Conservation (phyloP, 2,888 invertebrate genomes). For the Busseola fusca region DNA sequence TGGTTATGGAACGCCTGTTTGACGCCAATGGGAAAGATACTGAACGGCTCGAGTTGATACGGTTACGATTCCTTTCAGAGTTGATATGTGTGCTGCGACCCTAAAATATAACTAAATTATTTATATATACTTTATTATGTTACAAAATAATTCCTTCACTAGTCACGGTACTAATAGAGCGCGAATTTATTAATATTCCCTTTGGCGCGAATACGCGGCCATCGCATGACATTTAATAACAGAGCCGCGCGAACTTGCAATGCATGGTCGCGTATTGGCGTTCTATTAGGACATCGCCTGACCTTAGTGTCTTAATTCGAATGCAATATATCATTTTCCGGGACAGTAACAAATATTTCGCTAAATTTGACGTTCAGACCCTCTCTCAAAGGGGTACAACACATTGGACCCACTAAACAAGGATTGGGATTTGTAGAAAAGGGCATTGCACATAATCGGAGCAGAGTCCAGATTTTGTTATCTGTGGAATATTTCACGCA, state of each 20-base stretch:
- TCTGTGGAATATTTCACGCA: constrained; percentile 81
- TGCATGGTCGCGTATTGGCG: not conserved
- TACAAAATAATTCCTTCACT: not conserved
- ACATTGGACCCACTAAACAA: constrained; percentile 76
- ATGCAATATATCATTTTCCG: constrained; percentile 77
- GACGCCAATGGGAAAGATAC: no score
- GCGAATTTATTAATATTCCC: no score
- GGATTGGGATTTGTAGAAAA: constrained; percentile 56
- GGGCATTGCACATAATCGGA: constrained; percentile 75
- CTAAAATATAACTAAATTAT: not conserved
- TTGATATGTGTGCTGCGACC: no score
- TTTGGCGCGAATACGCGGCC: not conserved
- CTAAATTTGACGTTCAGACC: constrained; percentile 75
- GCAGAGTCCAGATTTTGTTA: constrained; percentile 71
- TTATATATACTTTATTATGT: not conserved
- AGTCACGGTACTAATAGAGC: not conserved
- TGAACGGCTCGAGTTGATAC: no score
- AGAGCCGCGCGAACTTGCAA: not conserved
- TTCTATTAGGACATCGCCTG: not conserved
- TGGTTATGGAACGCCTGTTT: no score
- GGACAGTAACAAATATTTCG: constrained; percentile 67
- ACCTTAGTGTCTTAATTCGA: constrained; percentile 65
- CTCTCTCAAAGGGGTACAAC: constrained; percentile 76
- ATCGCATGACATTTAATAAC: not conserved
- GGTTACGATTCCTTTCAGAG: no score